Evolutionary conservation across 2,797 vertebrate genomes (phyloP).

Genomic region (Paedocypris micromegethes): DNA sequence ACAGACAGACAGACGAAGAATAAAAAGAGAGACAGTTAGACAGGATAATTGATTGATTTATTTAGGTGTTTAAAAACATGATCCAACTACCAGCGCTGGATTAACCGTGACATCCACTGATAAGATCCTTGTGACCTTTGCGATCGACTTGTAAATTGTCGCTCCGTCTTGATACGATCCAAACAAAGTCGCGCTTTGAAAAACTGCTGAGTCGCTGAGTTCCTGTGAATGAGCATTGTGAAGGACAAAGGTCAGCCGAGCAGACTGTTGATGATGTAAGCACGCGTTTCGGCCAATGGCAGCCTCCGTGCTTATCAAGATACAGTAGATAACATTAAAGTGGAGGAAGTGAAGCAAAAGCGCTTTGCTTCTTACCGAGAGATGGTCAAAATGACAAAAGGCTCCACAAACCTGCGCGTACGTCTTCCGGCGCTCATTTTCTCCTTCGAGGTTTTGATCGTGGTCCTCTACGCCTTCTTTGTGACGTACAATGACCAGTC

Average conservation of each 20-base stretch:
- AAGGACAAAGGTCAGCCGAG: conserved; percentile 60
- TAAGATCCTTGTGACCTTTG: neutral
- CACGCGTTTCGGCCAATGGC: conserved; percentile 39
- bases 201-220: conserved; percentile 44
- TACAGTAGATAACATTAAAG: conserved; percentile 40
- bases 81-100: no score
- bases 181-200: conserved; percentile 2
- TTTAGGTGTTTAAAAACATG: no score
- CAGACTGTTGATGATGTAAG: conserved; percentile 24
- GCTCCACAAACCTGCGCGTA: conserved; percentile 49
- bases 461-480: conserved; percentile 67
- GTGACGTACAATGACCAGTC: conserved; percentile 69
- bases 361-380: neutral
- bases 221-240: conserved; percentile 38
- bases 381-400: conserved; percentile 58
- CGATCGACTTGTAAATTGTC: neutral
- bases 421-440: conserved; percentile 68
- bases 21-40: no score
- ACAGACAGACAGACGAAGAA: no score
- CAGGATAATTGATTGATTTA: no score
- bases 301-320: conserved; percentile 55
- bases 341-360: no score
- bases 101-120: no score
- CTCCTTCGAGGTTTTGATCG: conserved; percentile 61
- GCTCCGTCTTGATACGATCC: conserved; percentile 13